Evolutionary conservation across 2,113 vertebrate species (phyloP).

Genomic region (Plecotus auritus): DNA sequence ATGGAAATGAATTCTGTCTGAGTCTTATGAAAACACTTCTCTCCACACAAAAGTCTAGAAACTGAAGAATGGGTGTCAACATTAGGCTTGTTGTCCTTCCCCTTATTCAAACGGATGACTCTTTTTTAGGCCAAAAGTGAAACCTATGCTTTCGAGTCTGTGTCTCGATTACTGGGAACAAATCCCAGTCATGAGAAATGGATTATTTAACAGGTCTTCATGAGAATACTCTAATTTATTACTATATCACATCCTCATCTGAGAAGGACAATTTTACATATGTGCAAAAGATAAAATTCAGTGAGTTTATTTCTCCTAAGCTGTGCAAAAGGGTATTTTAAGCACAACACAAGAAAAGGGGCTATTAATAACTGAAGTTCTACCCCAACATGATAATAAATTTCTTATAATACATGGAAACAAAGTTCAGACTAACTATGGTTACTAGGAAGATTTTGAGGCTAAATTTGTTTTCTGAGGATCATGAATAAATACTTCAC

Average conservation of each 20-base stretch:
- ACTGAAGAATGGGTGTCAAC: conserved; percentile 71
- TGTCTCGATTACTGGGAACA: conserved; percentile 16
- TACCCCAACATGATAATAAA: not conserved
- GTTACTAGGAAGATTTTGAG: not conserved
- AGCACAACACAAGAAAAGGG: not conserved
- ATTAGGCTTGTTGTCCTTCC: conserved; percentile 76
- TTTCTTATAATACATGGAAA: not conserved
- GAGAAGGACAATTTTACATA: not conserved
- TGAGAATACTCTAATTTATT: not conserved
- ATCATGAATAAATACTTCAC: not conserved
- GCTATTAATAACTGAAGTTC: not conserved
- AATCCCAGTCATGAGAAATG: not conserved
- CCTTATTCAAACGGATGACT: conserved; percentile 61
- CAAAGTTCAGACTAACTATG: not conserved
- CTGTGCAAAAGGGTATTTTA: not conserved
- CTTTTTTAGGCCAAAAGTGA: conserved; percentile 35
- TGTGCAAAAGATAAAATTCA: not conserved
- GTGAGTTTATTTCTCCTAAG: not conserved
- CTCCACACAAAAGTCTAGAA: conserved; percentile 80
- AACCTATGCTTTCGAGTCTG: conserved; percentile 47
- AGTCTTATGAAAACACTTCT: conserved; percentile 84
- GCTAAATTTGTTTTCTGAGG: conserved; percentile 1
- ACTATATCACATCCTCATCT: not conserved
- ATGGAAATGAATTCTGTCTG: conserved; percentile 86
- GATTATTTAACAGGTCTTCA: not conserved